Conservation (phyloP, 2,797 vertebrate species). For the Pangasius mekongensis region DNA sequence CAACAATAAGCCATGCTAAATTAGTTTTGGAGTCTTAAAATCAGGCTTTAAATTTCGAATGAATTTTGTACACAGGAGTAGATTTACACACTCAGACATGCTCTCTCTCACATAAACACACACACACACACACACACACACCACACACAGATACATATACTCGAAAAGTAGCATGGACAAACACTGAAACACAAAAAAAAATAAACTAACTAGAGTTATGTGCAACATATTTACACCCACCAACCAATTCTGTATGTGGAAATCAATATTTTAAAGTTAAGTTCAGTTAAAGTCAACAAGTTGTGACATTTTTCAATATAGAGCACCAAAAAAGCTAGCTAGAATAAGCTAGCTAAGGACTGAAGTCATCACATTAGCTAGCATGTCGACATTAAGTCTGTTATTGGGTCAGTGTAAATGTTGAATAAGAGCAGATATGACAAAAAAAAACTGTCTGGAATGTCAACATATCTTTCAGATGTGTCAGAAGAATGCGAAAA, state of each 20-base stretch:
- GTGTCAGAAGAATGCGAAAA: background rate
- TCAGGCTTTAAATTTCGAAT: background rate
- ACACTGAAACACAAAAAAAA: background rate
- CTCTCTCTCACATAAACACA: background rate
- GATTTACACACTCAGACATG: background rate
- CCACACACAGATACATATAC: background rate
- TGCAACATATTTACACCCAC: background rate
- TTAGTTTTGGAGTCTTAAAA: slow-evolving; percentile 19
- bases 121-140: background rate
- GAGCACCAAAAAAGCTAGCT: background rate
- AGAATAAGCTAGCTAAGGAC: background rate
- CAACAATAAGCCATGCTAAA: slow-evolving; percentile 58
- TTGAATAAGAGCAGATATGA: background rate
- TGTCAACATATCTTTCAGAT: background rate
- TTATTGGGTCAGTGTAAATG: background rate
- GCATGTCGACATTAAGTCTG: background rate
- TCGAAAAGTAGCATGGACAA: background rate
- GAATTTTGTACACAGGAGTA: background rate
- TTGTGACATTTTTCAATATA: background rate
- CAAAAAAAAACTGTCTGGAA: background rate
- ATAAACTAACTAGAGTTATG: background rate
- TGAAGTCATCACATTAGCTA: background rate
- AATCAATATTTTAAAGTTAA: background rate
- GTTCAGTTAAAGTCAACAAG: background rate
- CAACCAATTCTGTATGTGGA: background rate